Base-by-base conservation (phyloP, 2,113 vertebrate genomes). In the Plecotus auritus region DNA sequence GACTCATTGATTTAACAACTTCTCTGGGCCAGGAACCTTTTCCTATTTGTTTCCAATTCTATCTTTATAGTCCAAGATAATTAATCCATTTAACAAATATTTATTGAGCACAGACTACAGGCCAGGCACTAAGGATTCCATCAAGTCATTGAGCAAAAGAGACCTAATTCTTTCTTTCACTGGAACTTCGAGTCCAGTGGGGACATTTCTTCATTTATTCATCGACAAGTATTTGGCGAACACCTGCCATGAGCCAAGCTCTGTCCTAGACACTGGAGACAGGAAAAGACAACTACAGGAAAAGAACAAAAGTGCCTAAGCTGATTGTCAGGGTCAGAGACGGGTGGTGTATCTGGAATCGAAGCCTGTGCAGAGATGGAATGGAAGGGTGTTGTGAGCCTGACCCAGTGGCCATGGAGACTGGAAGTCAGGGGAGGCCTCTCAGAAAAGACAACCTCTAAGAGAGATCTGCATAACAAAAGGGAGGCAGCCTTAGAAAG, bases 1-100 rank as follows among this genome's bases (percentile, higher is more conserved):
- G 37, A 45, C 30, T 72, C 88, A 54, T 88, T n/a, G 74, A 83
- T 69, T 91, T 64, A 95, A 74, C n/a, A 80, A 42, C 42, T 74
- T 80, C 64, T 18, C 28, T 28, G 9, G 32, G 45, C 45, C 7
- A 35, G 35, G 37, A 56, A 30, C 5, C 10, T 73, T 59, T 78
- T 61, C 84, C 42, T 94, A 26, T 47, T 51, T 66, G 59, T 88
- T 90, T 83, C 45, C 56, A 8, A 69, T 28, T 91, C 56, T 90
- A 28, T 47, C 35, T n/a, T 56, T 35, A 45, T 35, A 42, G 11
- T 85, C 69, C 37, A 61, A 40, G 20, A 78, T 42, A 77, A 85
- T 61, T 51, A 86, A 89, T 84, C 47, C 47, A 91, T 28, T 74
- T 49, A 23, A 18, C 17, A 80, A 59, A 92, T 86, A 37, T 76